Conservation (phyloP, 1,140 invertebrate species). For the Aphelenchoides fujianensis region DNA sequence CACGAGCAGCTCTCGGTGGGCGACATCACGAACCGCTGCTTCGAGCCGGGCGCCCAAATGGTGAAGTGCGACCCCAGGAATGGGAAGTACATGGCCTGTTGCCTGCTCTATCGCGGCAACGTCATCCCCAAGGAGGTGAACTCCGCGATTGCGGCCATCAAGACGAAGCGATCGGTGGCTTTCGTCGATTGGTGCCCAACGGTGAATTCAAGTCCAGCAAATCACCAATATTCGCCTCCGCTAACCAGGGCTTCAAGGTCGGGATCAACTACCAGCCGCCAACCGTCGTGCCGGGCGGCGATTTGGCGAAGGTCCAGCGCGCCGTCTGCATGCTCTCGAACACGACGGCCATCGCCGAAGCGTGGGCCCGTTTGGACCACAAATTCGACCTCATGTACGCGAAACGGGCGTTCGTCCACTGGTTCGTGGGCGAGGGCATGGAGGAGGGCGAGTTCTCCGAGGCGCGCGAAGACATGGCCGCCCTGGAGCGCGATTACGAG, state of each 20-base stretch:
- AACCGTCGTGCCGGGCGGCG: conserved; percentile 54
- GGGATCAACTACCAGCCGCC: conserved; percentile 50
- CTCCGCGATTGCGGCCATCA: conserved; percentile 78
- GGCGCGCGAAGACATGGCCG: conserved; percentile 77
- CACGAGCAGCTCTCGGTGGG: conserved; percentile 71
- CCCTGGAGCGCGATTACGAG: conserved; percentile 44
- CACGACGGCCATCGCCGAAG: conserved; percentile 78
- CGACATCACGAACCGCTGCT: conserved; percentile 81
- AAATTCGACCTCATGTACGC: conserved; percentile 70
- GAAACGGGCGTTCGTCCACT: conserved; percentile 75
- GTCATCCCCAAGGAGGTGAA: conserved; percentile 78
- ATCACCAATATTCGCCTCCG: too few species aligned
- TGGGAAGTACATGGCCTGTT: conserved; percentile 80
- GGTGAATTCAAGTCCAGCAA: too few species aligned
- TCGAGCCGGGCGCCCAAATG: conserved; percentile 84
- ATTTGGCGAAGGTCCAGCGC: conserved; percentile 58
- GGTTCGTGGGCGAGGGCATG: conserved; percentile 74
- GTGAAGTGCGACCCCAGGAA: conserved; percentile 83
- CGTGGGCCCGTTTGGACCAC: conserved; percentile 68
- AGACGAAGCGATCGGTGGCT: conserved; percentile 78
- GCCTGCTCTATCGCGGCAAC: conserved; percentile 78
- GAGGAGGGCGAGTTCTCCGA: conserved; percentile 79
- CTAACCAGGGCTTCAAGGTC: conserved; percentile 22
- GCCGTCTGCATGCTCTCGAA: conserved; percentile 74
- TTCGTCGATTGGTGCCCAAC: conserved; percentile 84